Evolutionary conservation across 1,140 invertebrate species (phyloP).

Genomic region (Drosophila micromelanica): DNA sequence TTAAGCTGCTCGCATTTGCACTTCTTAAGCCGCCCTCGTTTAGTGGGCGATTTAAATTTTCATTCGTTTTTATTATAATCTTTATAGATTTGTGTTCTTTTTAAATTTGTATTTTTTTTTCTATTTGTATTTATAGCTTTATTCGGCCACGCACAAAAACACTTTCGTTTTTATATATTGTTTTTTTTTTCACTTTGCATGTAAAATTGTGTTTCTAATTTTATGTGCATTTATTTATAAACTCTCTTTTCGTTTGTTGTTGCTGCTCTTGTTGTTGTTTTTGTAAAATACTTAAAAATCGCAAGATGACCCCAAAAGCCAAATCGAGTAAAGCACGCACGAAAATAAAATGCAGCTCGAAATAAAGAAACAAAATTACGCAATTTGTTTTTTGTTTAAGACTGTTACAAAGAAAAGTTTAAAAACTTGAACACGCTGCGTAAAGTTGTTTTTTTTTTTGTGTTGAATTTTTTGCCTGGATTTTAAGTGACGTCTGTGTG

Average conservation of each 20-base stretch:
- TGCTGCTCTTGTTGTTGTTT: constrained; percentile 38
- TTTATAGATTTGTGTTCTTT: constrained; percentile 29
- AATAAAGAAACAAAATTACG: constrained; percentile 52
- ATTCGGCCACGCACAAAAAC: constrained; percentile 57
- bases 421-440: constrained; percentile 43
- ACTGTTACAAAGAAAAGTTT: background rate
- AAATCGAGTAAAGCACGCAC: constrained; percentile 37
- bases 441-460: constrained; percentile 38
- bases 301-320: constrained; percentile 78
- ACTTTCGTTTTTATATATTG: constrained; percentile 47
- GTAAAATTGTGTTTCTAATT: constrained; percentile 70
- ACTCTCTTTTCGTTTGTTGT: constrained; percentile 42
- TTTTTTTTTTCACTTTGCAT: constrained; percentile 31
- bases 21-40: constrained; percentile 32
- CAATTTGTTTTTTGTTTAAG: constrained; percentile 31
- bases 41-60: constrained; percentile 22
- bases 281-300: constrained; percentile 59
- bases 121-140: constrained; percentile 64
- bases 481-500: constrained; percentile 11
- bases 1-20: background rate
- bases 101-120: no score
- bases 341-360: constrained; percentile 28
- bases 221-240: constrained; percentile 78
- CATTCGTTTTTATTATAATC: constrained; percentile 16
- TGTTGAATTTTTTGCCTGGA: constrained; percentile 14